These are phyloP conservation scores for Eupristina koningsbergeri DNA, from an alignment of 1,140 invertebrate genomes.

Conservation along the genomic window DNA sequence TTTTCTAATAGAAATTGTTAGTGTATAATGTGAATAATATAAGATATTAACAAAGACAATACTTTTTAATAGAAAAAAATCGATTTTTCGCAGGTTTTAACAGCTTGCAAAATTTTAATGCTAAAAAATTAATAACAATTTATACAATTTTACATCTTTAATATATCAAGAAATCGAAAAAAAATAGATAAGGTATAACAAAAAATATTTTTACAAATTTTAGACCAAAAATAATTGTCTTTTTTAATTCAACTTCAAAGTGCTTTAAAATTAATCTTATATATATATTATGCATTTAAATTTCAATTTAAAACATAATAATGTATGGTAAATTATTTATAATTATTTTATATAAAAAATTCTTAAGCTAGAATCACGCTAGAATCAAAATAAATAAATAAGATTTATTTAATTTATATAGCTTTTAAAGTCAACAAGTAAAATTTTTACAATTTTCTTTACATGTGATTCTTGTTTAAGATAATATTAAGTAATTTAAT, in stretches of 20 bases:
- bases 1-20: conserved; percentile 34
- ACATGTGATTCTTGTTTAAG: background rate
- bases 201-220: conserved; percentile 7
- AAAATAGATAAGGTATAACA: conserved; percentile 3
- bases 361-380: conserved; percentile 1
- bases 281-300: conserved; percentile 33
- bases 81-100: conserved; percentile 21
- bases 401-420: background rate
- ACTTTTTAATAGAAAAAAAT: conserved; percentile 30
- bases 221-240: conserved; percentile 14
- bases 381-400: background rate
- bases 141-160: conserved; percentile 50
- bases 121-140: conserved; percentile 37
- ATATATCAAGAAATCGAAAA: conserved; percentile 38
- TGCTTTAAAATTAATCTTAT: conserved; percentile 28
- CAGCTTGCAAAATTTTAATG: conserved; percentile 35
- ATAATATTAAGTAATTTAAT: background rate
- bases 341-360: conserved; percentile 22
- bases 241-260: background rate
- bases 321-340: conserved; percentile 33
- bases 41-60: conserved; percentile 41
- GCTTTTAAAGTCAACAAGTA: background rate
- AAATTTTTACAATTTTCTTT: background rate
- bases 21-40: conserved; percentile 21
- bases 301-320: conserved; percentile 10